These are phyloP conservation scores for Drosophila histrio DNA, from an alignment of 2,888 invertebrate species.

Conservation along the genomic window DNA sequence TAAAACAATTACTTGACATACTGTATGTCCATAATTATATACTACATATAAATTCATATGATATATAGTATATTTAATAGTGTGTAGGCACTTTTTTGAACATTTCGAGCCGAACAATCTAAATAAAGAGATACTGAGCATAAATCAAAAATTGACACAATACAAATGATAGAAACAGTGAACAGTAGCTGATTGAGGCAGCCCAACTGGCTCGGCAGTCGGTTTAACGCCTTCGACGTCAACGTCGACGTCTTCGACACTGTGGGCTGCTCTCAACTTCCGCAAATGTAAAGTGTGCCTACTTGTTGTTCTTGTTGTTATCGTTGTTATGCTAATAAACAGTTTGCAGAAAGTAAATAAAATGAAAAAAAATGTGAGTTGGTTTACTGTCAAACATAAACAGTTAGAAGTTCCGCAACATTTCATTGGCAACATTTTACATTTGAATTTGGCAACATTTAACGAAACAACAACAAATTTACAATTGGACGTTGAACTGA, in stretches of 20 bases:
- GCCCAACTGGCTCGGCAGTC: conserved; percentile 41
- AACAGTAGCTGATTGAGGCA: conserved; percentile 38
- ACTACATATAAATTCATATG: no score
- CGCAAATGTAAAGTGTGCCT: conserved; percentile 36
- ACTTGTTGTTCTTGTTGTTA: conserved; percentile 5
- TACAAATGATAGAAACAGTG: conserved; percentile 28
- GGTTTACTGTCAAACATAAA: background rate
- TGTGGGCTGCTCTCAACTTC: conserved; percentile 53
- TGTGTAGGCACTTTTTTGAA: conserved; percentile 24
- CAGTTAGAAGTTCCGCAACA: background rate
- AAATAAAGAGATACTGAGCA: conserved; percentile 30
- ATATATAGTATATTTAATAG: no score
- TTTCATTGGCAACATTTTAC: conserved; percentile 4
- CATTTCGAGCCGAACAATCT: background rate
- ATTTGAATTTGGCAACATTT: background rate
- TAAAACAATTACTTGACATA: no score
- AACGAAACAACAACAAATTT: background rate
- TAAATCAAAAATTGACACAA: conserved; percentile 55
- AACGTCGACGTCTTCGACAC: conserved; percentile 36
- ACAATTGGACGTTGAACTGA: conserved; percentile 9
- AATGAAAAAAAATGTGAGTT: background rate
- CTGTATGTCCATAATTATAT: no score
- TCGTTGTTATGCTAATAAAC: conserved; percentile 30
- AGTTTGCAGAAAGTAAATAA: conserved; percentile 18
- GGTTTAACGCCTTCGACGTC: conserved; percentile 66